Evolutionary conservation across 2,888 invertebrate genomes (phyloP).

Genomic region (Leucania comma): DNA sequence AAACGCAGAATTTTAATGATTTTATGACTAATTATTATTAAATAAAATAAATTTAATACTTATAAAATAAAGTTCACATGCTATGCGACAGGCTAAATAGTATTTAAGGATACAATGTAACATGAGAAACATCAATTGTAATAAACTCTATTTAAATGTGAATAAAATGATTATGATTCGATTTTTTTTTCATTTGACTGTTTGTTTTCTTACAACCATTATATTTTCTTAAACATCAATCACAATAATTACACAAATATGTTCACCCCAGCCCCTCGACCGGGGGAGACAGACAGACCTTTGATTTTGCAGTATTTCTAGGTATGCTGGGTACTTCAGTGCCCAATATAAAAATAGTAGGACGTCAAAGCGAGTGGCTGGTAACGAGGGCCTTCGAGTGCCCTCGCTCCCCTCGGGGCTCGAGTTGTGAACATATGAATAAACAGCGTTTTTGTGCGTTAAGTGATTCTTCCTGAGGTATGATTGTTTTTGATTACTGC

Average conservation of each 20-base stretch:
- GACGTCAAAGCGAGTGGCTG: conserved; percentile 63
- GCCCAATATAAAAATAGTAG: conserved; percentile 56
- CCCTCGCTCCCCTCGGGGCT: conserved; percentile 47
- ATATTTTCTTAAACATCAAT: conserved; percentile 63
- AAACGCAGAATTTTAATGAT: too few species aligned
- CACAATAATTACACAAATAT: conserved; percentile 65
- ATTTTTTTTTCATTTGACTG: background rate
- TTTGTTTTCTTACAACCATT: conserved; percentile 45
- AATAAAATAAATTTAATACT: too few species aligned
- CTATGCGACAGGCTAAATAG: too few species aligned
- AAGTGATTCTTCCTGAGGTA: conserved; percentile 18
- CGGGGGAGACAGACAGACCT: conserved; percentile 21
- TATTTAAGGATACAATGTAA: too few species aligned
- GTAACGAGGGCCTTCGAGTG: conserved; percentile 59
- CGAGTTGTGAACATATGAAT: conserved; percentile 56
- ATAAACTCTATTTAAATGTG: too few species aligned
- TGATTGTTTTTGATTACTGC: conserved; percentile 29
- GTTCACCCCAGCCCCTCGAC: conserved; percentile 51
- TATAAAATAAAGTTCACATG: too few species aligned
- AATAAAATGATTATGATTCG: too few species aligned
- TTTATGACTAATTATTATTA: too few species aligned
- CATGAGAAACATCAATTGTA: too few species aligned
- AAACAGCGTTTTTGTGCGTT: conserved; percentile 55
- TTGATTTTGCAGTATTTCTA: conserved; percentile 39
- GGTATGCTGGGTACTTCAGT: conserved; percentile 42